Percentiles rank a stretch among this genome's conserved stretches.
Conservation (phyloP, 2,797 vertebrate genomes). For the Momotus momota region DNA sequence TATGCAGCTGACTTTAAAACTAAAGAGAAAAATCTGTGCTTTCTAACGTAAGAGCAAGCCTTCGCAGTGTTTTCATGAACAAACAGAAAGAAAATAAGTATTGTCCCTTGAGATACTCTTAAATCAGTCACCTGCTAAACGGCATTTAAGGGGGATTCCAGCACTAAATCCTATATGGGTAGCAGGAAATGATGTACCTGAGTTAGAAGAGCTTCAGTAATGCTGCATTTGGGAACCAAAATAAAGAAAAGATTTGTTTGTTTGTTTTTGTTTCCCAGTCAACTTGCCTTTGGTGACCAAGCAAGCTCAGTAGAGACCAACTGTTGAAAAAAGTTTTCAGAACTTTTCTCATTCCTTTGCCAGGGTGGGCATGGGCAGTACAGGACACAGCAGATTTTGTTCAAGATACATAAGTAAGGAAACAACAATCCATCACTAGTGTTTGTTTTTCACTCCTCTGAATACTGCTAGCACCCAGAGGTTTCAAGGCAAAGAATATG, state of each 20-base stretch:
- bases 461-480: conserved; percentile 59
- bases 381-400: not conserved
- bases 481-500: conserved; percentile 75
- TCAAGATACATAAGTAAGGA: conserved; percentile 40
- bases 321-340: not conserved
- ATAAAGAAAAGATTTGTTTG: not conserved
- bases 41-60: conserved; percentile 11
- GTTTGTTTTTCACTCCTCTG: conserved; percentile 67
- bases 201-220: conserved; percentile 14
- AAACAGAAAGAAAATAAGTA: conserved; percentile 39
- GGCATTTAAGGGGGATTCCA: conserved; percentile 56
- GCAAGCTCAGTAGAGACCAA: conserved; percentile 16
- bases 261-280: conserved; percentile 25
- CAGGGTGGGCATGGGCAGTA: not conserved
- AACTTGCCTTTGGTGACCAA: conserved; percentile 47
- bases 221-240: not conserved
- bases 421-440: conserved; percentile 35
- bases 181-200: conserved; percentile 39
- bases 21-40: not conserved
- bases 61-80: conserved; percentile 35
- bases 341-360: conserved; percentile 11
- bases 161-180: conserved; percentile 7
- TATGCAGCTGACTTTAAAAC: conserved; percentile 2
- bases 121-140: conserved; percentile 30
- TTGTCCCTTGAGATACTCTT: conserved; percentile 42